Base-by-base conservation (phyloP, 1,140 invertebrate genomes). In the Drosophila miranda region DNA sequence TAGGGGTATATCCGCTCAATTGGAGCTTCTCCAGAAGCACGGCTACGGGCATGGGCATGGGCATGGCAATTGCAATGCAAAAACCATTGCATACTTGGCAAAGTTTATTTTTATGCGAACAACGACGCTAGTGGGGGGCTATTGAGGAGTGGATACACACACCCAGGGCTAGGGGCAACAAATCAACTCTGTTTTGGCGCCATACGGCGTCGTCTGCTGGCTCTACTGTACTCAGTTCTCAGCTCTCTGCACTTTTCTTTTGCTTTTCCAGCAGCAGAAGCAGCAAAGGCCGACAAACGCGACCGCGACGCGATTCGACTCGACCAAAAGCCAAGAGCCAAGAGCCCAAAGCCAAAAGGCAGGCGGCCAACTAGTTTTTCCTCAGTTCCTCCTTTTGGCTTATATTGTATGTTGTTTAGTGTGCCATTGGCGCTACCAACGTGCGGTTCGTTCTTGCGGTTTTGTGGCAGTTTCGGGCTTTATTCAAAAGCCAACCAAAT, bases 21-120 rank as follows among this genome's bases (percentile, higher is more conserved):
- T 83, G 75, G 77, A 61, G 71, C 57, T 38, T 4, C 34, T 13
- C 62, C 45, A 23, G 16, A 61, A n/a, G 42, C 52, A 13, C 11
- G 42, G 19, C 11, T 19, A n/a, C n/a, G n/a, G n/a, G n/a, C n/a
- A n/a, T 41, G 16, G 19, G n/a, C n/a, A n/a, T n/a, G n/a, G n/a
- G 43, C 46, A 28, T 28, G 63, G 54, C 75, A 78, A 76, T 72
- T 78, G 77, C 71, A 80, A 75, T 80, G 77, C 77, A 75, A 70
- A 71, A 86, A 67, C 78, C 70, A 86, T 86, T 86, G 81, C 81
- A 86, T 86, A 86, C 69, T 86, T 86, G 73, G 56, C 82, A 81
- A 81, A 86, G 81, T 86, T 86, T 86, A 86, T 86, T 86, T 86
- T 86, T 87, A 87, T 86, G 82, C 77, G 73, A 81, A 55, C 63